Base-by-base conservation (phyloP, 2,888 invertebrate genomes). In the Callosobruchus maculatus region DNA sequence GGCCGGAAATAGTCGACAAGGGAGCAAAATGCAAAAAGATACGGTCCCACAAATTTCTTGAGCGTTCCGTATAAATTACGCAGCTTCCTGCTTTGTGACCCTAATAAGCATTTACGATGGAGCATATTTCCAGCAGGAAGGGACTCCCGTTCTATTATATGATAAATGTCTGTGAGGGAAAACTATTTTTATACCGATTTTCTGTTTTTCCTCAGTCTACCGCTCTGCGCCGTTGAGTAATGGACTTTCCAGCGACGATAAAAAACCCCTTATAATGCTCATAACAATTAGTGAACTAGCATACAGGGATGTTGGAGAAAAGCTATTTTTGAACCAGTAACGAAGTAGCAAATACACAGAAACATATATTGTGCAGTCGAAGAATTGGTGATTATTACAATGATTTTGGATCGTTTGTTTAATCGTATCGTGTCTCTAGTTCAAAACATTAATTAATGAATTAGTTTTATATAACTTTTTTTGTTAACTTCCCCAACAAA, bases 91-190 rank as follows among this genome's bases (percentile, higher is more conserved):
- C 68, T 75, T 77, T 75, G 77, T 76, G 76, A 77, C 75, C 77
- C 76, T 77, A 77, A 77, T 77, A 74, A 77, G 77, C 75, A 75
- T 77, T 77, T 77, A 77, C 74, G 77, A 75, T 76, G 70, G 73
- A 77, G 73, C 77, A 77, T 77, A 77, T 77, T 77, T 77, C 73
- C 72, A 75, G 74, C 76, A 70, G 76, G 72, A 76, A 76, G 74
- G 76, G 76, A 76, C 74, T 72, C 72, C 71, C 72, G 73, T 76
- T 74, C 68, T 72, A 71, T 74, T 71, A 49, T 49, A 49, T 49
- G 49, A 49, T 72, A 73, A 72, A 73, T 75, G 75, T 18, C 18
- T 49, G 13, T 5, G 49, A 49, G 49, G 49, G 18, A 49, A 49
- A 49, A 49, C 49, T 49, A 49, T 49, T 49, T 49, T 49, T 49